Evolutionary conservation across 2,888 invertebrate genomes (phyloP), one percentile per base, ranked within the genome.

Genomic region (Mystacides longicornis): DNA sequence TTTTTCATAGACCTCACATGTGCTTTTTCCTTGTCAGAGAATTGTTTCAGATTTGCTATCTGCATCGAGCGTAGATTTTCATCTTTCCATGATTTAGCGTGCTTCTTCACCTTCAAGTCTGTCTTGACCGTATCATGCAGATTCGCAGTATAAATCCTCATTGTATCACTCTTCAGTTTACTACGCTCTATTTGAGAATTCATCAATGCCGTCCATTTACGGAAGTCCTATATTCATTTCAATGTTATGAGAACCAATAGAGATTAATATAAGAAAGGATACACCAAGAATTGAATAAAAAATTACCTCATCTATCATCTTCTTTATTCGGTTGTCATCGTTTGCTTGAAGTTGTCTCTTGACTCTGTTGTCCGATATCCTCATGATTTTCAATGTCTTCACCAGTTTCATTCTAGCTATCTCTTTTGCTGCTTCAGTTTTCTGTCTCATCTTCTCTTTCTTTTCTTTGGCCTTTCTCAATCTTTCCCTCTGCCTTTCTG

Each of bases 301-400:
- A n/a, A n/a, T 43, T 20, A 56, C 56, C 33, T 52, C 50, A 23
- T 56, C 56, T 5, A 63, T 33, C 0, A 61, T 67, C 0, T 69
- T 67, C 61, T 74, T 74, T 2, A 64, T 65, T 0, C 64, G 61
- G 0, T 71, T 70, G 0, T 75, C 75, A 48, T 72, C 75, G 3
- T 45, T 37, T 49, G 71, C 60, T 2, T 67, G 51, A 58, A 74
- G 75, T 69, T 67, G 71, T 62, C 75, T 76, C 0, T 69, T 71
- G 18, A 76, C 63, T 45, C 71, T 67, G 56, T 76, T 71, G 23
- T 71, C 69, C 46, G 72, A 72, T 55, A 76, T 64, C 20, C 56
- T 46, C 53, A 56, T 52, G 18, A 27, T 49, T 23, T 53, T 56
- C 16, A 56, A 37, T 14, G 27, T 56, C 20, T 51, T 56, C n/a